Percentiles rank a stretch among this genome's conserved stretches.
Conservation (phyloP, 1,140 invertebrate species). For the Lepidurus couesii region DNA sequence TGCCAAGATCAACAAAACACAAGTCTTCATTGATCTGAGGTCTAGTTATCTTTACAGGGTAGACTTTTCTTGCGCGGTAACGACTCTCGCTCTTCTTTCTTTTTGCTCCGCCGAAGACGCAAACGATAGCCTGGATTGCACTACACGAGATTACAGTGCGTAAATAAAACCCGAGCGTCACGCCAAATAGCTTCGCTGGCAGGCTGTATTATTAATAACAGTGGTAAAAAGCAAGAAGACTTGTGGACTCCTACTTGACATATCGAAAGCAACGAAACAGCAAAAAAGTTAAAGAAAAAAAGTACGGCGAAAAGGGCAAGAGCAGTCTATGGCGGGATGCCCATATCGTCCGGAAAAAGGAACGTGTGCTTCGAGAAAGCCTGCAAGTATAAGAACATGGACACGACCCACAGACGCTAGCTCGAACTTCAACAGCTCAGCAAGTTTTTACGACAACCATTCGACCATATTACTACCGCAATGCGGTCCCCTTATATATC, state of each 20-base stretch:
- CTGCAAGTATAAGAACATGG: not conserved
- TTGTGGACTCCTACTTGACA: not conserved
- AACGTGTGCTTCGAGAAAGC: not conserved
- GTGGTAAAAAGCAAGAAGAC: not conserved
- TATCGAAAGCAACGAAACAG: not conserved
- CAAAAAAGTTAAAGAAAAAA: not conserved
- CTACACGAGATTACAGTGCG: not conserved
- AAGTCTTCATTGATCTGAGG: too few relatives aligned
- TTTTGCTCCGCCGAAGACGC: not conserved
- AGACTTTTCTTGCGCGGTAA: not conserved
- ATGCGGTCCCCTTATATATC: too few relatives aligned
- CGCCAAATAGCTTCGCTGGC: constrained; percentile 10
- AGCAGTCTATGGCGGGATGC: constrained; percentile 1
- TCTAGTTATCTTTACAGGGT: too few relatives aligned
- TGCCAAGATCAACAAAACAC: too few relatives aligned
- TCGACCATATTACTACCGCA: too few relatives aligned
- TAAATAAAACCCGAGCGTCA: constrained; percentile 11
- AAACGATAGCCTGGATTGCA: not conserved
- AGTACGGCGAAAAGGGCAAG: not conserved
- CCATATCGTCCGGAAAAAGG: not conserved
- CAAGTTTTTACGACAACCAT: not conserved
- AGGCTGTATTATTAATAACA: constrained; percentile 6
- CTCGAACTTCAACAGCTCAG: not conserved
- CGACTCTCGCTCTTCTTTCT: not conserved
- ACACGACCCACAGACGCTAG: not conserved